Percentiles rank a stretch among this genome's conserved stretches.
These are phyloP conservation scores for Perca flavescens DNA, from an alignment of 2,113 vertebrate species.

Conservation along the genomic window DNA sequence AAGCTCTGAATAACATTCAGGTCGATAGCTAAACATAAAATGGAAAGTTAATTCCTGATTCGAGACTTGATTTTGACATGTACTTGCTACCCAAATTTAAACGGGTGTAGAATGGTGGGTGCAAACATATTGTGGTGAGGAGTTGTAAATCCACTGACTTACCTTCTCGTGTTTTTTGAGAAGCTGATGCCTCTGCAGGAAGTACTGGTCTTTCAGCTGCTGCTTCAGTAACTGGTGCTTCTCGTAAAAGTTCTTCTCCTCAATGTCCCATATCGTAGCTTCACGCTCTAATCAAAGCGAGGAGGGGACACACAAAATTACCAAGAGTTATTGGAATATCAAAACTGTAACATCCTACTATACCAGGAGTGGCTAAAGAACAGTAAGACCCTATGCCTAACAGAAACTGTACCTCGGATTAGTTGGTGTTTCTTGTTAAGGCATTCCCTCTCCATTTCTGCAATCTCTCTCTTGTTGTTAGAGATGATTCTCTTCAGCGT, in stretches of 20 bases:
- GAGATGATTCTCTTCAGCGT: slow-evolving; percentile 88
- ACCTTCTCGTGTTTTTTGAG: slow-evolving; percentile 97
- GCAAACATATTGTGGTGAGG: neutral
- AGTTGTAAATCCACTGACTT: slow-evolving; percentile 13
- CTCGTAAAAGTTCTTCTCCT: slow-evolving; percentile 94
- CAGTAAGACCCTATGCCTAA: neutral
- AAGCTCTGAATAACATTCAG: neutral
- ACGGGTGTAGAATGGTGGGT: neutral
- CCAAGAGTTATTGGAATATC: neutral
- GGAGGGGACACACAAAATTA: neutral
- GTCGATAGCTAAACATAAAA: neutral
- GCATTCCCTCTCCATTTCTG: slow-evolving; percentile 90
- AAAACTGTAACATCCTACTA: neutral
- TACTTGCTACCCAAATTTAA: neutral
- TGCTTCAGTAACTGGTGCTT: slow-evolving; percentile 94
- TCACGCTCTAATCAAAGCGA: slow-evolving; percentile 86
- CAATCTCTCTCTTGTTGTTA: slow-evolving; percentile 92
- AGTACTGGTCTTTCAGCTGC: slow-evolving; percentile 98
- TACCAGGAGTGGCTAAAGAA: neutral
- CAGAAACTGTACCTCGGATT: slow-evolving; percentile 84
- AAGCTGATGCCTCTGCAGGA: slow-evolving; percentile 95
- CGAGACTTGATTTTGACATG: neutral
- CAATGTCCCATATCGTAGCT: slow-evolving; percentile 91
- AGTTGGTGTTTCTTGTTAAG: slow-evolving; percentile 93
- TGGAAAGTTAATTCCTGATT: neutral